Percentiles rank a stretch among this genome's conserved stretches.
Conservation (phyloP, 2,113 vertebrate genomes). For the Sceloporus undulatus region DNA sequence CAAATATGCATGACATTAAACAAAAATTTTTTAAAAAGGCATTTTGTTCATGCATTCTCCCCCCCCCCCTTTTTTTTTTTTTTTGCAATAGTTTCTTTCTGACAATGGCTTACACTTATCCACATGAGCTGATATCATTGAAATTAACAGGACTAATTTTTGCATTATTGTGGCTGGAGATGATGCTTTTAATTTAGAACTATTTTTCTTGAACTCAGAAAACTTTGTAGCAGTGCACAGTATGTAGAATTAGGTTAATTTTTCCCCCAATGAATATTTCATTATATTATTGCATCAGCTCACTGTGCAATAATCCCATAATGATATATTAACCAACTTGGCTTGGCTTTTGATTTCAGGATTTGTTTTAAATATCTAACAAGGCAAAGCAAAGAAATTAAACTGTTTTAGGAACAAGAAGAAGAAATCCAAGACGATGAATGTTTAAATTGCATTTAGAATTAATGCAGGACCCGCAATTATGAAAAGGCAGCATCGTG, state of each 20-base stretch:
- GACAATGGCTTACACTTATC: neutral
- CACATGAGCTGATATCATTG: neutral
- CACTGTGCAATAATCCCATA: slow-evolving; percentile 38
- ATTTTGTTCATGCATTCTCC: slow-evolving; percentile 54
- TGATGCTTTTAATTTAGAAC: slow-evolving; percentile 46
- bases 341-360: slow-evolving; percentile 48
- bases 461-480: slow-evolving; percentile 44
- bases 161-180: neutral
- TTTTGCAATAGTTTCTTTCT: slow-evolving; percentile 63
- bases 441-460: slow-evolving; percentile 41
- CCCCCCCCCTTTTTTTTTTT: neutral
- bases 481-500: slow-evolving; percentile 23
- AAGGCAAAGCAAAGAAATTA: slow-evolving; percentile 26
- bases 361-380: slow-evolving; percentile 13
- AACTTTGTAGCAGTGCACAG: slow-evolving; percentile 40
- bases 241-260: slow-evolving; percentile 36
- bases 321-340: slow-evolving; percentile 41
- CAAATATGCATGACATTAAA: slow-evolving; percentile 64
- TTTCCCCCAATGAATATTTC: slow-evolving; percentile 30
- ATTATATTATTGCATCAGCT: slow-evolving; percentile 50
- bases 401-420: slow-evolving; percentile 32
- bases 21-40: slow-evolving; percentile 55
- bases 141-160: neutral
- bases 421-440: slow-evolving; percentile 28
- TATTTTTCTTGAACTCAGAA: slow-evolving; percentile 34